Evolutionary conservation across 2,113 vertebrate genomes (phyloP), one percentile per base, ranked within the genome.

Genomic region (Scytalopus superciliaris): DNA sequence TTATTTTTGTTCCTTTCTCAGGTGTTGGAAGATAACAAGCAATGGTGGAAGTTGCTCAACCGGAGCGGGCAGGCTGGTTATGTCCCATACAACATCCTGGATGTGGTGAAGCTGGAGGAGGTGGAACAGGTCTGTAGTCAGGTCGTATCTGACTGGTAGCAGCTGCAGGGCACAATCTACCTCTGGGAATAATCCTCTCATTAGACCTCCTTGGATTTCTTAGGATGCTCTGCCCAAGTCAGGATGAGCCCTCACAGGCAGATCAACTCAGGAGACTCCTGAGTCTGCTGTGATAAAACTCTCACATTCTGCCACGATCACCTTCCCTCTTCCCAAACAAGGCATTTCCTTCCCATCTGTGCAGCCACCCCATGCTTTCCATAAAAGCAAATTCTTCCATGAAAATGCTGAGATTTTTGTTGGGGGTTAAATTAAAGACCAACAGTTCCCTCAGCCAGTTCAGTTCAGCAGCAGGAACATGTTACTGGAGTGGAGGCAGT

Each of bases 21-120:
- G 99, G 99, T 99, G 85, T 82, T 99, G 83, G 99, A 99, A 79
- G 98, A 99, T 24, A 98, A 98, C 67, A 99, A 98, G 93, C 99
- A 99, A 96, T 99, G 99, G 99, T 99, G 99, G 99, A 99, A 99
- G 94, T 83, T 99, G 75, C 97, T 98, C 62, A 99, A 98, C 90
- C 97, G 98, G 88, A 99, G 99, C 0, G 99, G 99, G 25, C 99
- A 99, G 97, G 94, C 98, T 0, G 99, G 99, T 60, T 99, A 98
- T 0, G 99, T 99, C 67, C 99, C 99, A 2, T 98, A 97, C 85
- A 99, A 99, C 93, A 98, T 99, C 77, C 98, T 99, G 96, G 98
- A 98, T 8, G 97, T 99, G 67, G 96, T 98, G 60, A 98, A 96
- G 79, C 96, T 97, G 1, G 99, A 99, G 40, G 99, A 99, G 18